These are phyloP conservation scores for Epinephelus coioides DNA, from an alignment of 2,797 vertebrate species.

Conservation along the genomic window DNA sequence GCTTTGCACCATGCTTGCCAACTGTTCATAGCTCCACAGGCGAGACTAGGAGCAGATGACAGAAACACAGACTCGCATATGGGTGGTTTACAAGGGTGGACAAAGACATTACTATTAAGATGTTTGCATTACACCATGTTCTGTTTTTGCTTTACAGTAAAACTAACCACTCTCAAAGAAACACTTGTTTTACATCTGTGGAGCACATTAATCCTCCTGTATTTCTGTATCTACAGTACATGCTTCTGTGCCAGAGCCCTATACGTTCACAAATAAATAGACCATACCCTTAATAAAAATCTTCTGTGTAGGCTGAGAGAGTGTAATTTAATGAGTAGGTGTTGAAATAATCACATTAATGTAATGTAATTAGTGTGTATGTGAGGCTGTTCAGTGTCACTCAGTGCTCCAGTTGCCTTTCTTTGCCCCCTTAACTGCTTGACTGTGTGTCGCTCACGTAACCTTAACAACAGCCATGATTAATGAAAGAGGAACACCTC, in stretches of 20 bases:
- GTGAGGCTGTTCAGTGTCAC: constrained; percentile 70
- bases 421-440: constrained; percentile 13
- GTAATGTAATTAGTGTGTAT: constrained; percentile 60
- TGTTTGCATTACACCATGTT: constrained; percentile 28
- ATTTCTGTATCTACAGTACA: constrained; percentile 33
- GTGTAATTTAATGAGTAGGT: constrained; percentile 69
- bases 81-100: constrained; percentile 16
- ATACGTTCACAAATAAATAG: constrained; percentile 41
- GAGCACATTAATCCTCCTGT: constrained; percentile 50
- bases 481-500: constrained; percentile 75
- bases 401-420: constrained; percentile 42
- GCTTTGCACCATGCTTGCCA: constrained; percentile 67
- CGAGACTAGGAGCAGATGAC: constrained; percentile 59
- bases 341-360: constrained; percentile 76
- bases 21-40: constrained; percentile 48
- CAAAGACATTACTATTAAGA: constrained; percentile 55
- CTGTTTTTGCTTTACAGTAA: constrained; percentile 44
- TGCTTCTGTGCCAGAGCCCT: constrained; percentile 19
- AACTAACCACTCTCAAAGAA: constrained; percentile 28
- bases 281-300: constrained; percentile 30
- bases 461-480: constrained; percentile 72
- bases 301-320: constrained; percentile 15
- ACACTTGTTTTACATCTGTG: constrained; percentile 43
- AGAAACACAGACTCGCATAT: constrained; percentile 45
- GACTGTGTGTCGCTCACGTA: constrained; percentile 58